Conservation (phyloP, 92 coral and sea anemone species). For the Palythoa grandiflora region DNA sequence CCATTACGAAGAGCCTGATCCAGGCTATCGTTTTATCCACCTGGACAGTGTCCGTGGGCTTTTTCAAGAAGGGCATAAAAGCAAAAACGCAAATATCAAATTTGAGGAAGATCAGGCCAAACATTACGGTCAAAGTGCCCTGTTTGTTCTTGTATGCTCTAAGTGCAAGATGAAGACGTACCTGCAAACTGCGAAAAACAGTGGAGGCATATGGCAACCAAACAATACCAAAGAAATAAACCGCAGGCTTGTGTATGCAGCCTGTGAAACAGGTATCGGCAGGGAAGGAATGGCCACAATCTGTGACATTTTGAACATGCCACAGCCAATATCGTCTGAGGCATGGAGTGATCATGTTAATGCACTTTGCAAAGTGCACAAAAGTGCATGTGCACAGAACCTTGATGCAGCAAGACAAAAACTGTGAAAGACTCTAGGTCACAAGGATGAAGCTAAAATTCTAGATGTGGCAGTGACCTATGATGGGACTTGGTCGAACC, state of each 20-base stretch:
- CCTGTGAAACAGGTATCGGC: conserved; percentile 60
- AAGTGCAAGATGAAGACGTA: conserved; percentile 50
- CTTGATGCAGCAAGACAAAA: conserved; percentile 20
- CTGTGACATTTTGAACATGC: conserved; percentile 63
- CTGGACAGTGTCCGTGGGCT: conserved; percentile 42
- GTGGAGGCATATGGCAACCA: conserved; percentile 43
- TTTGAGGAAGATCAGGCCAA: conserved; percentile 50
- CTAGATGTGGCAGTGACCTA: conserved; percentile 53
- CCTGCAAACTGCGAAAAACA: conserved; percentile 54
- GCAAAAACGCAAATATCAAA: conserved; percentile 45
- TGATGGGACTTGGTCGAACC: conserved; percentile 58
- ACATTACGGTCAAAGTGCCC: conserved; percentile 57
- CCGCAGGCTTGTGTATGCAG: conserved; percentile 63
- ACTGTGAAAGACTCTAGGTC: conserved; percentile 26
- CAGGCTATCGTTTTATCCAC: conserved; percentile 62
- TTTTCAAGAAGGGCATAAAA: conserved; percentile 53
- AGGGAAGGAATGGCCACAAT: conserved; percentile 62
- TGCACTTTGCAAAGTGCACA: conserved; percentile 44
- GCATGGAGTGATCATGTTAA: conserved; percentile 43
- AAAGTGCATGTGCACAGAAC: conserved; percentile 21
- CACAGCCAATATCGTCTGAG: conserved; percentile 55
- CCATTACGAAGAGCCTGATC: conserved; percentile 28
- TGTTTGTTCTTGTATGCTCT: conserved; percentile 48
- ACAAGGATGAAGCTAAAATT: conserved; percentile 24
- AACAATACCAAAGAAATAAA: conserved; percentile 58